A percentile compares a stretch with the other conserved stretches of the same genome.
Evolutionary conservation across 2,113 vertebrate species (phyloP).

Genomic region (Psittacula cyanocephala): DNA sequence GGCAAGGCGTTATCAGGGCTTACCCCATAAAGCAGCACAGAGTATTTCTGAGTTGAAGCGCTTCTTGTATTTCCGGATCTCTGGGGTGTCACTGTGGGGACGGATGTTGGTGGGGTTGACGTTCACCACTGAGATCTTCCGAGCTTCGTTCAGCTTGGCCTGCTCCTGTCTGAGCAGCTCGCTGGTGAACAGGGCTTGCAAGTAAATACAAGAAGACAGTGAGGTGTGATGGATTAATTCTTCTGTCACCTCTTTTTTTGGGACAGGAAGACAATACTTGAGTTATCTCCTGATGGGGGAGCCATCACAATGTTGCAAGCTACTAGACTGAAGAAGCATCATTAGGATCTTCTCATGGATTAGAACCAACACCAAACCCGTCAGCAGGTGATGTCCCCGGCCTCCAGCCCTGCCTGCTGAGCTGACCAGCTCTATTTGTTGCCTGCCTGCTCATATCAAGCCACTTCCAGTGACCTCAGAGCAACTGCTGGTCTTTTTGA

Average conservation of each 20-base stretch:
- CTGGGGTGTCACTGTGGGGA: constrained; percentile 96
- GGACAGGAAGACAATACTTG: background rate
- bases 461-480: background rate
- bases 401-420: background rate
- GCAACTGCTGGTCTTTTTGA: background rate
- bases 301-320: background rate
- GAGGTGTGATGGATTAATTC: background rate
- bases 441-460: background rate
- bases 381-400: background rate
- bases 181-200: constrained; percentile 88
- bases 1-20: background rate
- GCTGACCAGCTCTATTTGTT: background rate
- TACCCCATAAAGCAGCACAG: constrained; percentile 96
- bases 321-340: background rate
- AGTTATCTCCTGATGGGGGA: background rate
- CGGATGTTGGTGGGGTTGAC: constrained; percentile 99
- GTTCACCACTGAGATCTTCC: constrained; percentile 98
- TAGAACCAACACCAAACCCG: background rate
- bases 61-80: constrained; percentile 99
- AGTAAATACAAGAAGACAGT: background rate
- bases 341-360: background rate
- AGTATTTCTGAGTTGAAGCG: constrained; percentile 99
- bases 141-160: constrained; percentile 94
- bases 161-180: constrained; percentile 96
- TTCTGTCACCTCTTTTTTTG: background rate